Evolutionary conservation across 2,888 invertebrate species (phyloP), one percentile per base, ranked within the genome.

Genomic region (Heliconius sara): DNA sequence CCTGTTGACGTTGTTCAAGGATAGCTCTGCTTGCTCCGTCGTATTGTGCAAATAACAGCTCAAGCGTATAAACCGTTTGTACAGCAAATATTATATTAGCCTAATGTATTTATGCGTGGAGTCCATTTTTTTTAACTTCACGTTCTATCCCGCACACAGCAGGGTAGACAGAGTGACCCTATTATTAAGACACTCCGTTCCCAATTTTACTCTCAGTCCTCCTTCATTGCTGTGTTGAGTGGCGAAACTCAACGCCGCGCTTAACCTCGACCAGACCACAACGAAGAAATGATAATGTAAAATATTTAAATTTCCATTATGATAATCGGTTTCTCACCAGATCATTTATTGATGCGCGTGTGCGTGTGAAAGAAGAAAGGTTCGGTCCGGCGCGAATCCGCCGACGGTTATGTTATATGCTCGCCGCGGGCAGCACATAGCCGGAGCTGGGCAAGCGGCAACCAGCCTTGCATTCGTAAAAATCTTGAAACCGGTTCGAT

Each of bases 391-490:
- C 94, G 95, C 94, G 93, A 94, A 94, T 94, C 93, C 91, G 87
- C 85, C 91, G 91, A 85, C 89, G 92, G 90, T 89, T 90, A 92
- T 90, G 93, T 91, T 93, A 94, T 95, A 90, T 94, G 93, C 89
- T 88, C 87, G 87, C 91, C 88, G 89, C 91, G 85, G 91, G 90
- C 90, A 88, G 91, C 92, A 93, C 91, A 93, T 93, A 92, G 91
- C 89, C 89, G 87, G 88, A 85, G 87, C 86, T 90, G 88, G 87
- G 87, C 91, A 74, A 78, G 78, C 78, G 78, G 78, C 90, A 88
- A 89, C 90, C 92, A 93, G 93, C 92, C 95, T 94, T 95, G 95
- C 95, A 94, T 95, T 95, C 95, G 95, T 95, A 95, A 95, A 95
- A 95, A 95, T 95, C 91, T 94, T 88, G 89, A 93, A 95, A 95